Evolutionary conservation across 2,113 vertebrate species (phyloP).

Genomic region (Calypte anna): DNA sequence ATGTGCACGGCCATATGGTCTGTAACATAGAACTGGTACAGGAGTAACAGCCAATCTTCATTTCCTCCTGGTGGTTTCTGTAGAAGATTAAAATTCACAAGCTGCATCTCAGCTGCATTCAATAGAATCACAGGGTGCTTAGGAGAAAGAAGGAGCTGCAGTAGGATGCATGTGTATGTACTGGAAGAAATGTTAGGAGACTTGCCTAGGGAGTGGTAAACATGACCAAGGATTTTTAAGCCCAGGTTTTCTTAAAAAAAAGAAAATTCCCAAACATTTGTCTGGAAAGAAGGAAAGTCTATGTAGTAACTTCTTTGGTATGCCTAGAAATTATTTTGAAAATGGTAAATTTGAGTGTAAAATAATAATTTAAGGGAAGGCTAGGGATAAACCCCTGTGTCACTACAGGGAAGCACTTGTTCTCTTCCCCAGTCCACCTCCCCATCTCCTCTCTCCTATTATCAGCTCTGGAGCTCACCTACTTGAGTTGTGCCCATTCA

Average conservation of each 20-base stretch:
- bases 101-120: neutral
- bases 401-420: neutral
- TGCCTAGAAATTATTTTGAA: neutral
- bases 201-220: neutral
- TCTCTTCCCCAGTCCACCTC: rapidly evolving
- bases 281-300: neutral
- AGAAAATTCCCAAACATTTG: neutral
- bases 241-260: neutral
- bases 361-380: neutral
- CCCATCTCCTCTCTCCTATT: neutral
- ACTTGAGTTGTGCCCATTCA: neutral
- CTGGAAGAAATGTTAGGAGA: neutral
- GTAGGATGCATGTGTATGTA: neutral
- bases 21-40: neutral
- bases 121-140: neutral
- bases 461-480: neutral
- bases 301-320: neutral
- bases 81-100: neutral
- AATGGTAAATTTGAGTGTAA: neutral
- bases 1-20: neutral
- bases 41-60: neutral
- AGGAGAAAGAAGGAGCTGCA: neutral
- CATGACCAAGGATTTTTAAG: neutral
- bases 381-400: neutral
- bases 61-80: neutral